Percentiles rank a stretch among this genome's conserved stretches.
Conservation (phyloP, 2,888 invertebrate species). For the Neelides folsomi region DNA sequence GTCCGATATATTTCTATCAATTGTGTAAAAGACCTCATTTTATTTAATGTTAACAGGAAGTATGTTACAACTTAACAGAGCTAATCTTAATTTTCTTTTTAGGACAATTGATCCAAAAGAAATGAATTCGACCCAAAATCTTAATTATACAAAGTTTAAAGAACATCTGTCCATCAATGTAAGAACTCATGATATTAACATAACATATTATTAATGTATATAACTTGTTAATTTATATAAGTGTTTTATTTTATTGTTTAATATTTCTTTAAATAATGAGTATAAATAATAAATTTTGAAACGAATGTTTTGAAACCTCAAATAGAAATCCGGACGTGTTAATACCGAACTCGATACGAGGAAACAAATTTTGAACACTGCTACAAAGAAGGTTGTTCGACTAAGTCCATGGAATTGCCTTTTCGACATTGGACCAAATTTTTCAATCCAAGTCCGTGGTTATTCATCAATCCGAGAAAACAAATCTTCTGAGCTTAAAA, state of each 20-base stretch:
- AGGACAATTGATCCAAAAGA: constrained; percentile 11
- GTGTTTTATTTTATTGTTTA: neutral
- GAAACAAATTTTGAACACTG: constrained; percentile 16
- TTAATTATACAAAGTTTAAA: constrained; percentile 8
- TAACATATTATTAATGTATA: neutral
- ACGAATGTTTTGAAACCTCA: constrained; percentile 1
- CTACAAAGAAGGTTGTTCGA: constrained; percentile 9
- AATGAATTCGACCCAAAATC: constrained; percentile 11
- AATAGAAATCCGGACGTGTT: neutral
- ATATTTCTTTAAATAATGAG: neutral
- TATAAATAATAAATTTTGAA: neutral
- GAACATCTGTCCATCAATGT: constrained; percentile 2
- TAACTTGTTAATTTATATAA: neutral
- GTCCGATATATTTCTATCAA: constrained; percentile 9
- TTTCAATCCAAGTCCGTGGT: constrained; percentile 18
- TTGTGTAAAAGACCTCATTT: constrained; percentile 12
- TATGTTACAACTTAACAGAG: neutral
- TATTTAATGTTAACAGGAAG: neutral
- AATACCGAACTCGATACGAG: constrained; percentile 2
- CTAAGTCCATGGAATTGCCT: constrained; percentile 15
- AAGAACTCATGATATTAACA: constrained; percentile 8
- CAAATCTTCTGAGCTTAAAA: constrained; percentile 7
- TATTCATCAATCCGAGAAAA: constrained; percentile 22
- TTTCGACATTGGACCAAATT: constrained; percentile 20
- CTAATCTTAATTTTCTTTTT: neutral